Base-by-base conservation (phyloP, 1,140 invertebrate genomes). In the Alviniconcha marisindica region DNA sequence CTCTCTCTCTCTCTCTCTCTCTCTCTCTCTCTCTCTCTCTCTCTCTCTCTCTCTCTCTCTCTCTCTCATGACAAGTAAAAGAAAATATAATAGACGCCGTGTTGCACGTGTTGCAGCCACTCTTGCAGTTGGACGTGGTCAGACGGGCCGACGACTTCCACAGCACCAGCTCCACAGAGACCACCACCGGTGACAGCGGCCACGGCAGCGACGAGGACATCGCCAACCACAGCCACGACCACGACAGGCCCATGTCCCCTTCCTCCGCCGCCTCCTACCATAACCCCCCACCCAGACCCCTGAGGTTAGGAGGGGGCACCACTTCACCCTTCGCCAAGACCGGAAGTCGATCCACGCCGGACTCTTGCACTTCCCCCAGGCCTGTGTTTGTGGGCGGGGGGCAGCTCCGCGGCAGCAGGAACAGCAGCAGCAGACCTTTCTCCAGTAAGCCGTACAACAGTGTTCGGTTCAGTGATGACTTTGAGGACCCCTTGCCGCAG, bases 131-230 rank as follows among this genome's bases (percentile, higher is more conserved):
- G 14, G 33, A 51, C 4, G 38, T 38, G 28, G n/a, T 15, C 1
- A 21, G 56, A 18, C 73, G 78, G 28, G 81, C 82, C 14, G 86
- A 87, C 38, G 86, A 87, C 77, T 85, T 85, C 71, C 84, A 85
- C 66, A 87, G 86, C 77, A 85, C 82, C 36, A 84, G 82, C 48
- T 87, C 86, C 10, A 60, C 81, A 12, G 86, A 85, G 66, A 82
- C 82, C 21, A 81, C 66, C 31, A 84, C 82, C 1, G 84, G 82
- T 1, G 86, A 87, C 84, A 87, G 86, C 77, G 86, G 86, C 7
- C 84, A 87, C 73, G 86, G 86, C 38, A 85, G 84, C 40, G 86
- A 87, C 48, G 86, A 87, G 66, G 86, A 87, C 24, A 21, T 77
- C 28, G 81, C 84, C 79, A 83, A 78, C 79, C 69, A 69, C 71